phyloP scores from a whole-genome alignment of 2,113 vertebrate genomes.

The Propithecus coquereli region DNA sequence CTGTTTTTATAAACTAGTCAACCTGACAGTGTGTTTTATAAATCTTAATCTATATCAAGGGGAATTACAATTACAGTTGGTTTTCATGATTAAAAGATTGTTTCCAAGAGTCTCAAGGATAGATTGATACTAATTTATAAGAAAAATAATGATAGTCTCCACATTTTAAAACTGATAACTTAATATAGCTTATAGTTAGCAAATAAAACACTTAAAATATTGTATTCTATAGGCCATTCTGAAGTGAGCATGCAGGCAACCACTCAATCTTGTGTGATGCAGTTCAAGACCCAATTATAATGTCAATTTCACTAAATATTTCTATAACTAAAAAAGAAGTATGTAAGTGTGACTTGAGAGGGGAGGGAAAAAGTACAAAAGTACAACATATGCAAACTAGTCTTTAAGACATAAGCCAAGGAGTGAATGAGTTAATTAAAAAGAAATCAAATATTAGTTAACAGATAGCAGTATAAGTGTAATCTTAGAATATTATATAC shows the following conservation, averaged over 20 bases:
- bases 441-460: not conserved
- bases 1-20: not conserved
- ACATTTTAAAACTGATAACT: not conserved
- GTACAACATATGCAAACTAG: not conserved
- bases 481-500: not conserved
- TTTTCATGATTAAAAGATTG: not conserved
- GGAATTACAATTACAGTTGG: not conserved
- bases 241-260: not conserved
- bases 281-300: not conserved
- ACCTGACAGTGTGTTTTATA: not conserved
- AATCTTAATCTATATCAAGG: not conserved
- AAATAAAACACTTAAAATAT: conserved; percentile 16
- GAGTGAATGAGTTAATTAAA: not conserved
- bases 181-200: conserved; percentile 21
- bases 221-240: not conserved
- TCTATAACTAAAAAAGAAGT: not conserved
- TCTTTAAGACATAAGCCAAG: not conserved
- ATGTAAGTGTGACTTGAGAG: not conserved
- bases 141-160: not conserved
- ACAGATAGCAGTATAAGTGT: not conserved
- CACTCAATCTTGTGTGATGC: not conserved
- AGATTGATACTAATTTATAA: not conserved
- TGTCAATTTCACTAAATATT: not conserved
- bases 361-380: not conserved
- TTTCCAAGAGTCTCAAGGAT: not conserved